A percentile compares a stretch with the other conserved stretches of the same genome.
phyloP scores from a whole-genome alignment of 2,888 invertebrate species.

The Graphium colonna region DNA sequence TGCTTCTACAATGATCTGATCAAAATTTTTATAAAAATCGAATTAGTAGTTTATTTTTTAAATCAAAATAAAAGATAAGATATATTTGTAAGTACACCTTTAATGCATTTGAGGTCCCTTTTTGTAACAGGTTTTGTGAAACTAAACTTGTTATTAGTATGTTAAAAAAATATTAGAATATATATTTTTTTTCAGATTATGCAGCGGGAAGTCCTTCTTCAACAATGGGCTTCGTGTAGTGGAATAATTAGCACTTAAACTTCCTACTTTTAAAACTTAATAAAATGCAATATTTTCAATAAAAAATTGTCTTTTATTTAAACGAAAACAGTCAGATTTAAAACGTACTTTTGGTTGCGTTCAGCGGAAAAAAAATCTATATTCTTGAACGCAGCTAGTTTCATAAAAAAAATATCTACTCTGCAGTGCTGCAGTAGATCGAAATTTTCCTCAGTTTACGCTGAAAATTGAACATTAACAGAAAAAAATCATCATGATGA shows the following conservation, averaged over 20 bases:
- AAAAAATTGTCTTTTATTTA: too few species aligned
- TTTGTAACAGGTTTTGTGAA: too few species aligned
- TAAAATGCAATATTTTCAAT: too few species aligned
- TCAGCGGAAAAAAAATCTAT: conserved; percentile 28
- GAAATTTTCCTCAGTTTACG: conserved; percentile 26
- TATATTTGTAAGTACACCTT: too few species aligned
- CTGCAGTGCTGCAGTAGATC: conserved; percentile 21
- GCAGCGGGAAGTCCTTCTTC: not conserved
- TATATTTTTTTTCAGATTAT: not conserved
- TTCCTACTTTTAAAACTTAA: too few species aligned
- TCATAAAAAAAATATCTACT: not conserved
- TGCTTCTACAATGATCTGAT: too few species aligned
- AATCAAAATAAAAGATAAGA: too few species aligned
- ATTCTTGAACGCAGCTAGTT: conserved; percentile 18
- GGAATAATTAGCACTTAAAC: not conserved
- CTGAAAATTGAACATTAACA: not conserved
- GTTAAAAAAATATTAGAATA: not conserved
- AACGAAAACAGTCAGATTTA: conserved; percentile 13
- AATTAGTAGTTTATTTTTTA: too few species aligned
- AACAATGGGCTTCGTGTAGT: not conserved
- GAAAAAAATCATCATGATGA: conserved; percentile 53
- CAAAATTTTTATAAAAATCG: too few species aligned
- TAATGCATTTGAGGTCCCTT: too few species aligned
- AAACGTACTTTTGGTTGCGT: conserved; percentile 37
- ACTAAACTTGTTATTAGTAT: too few species aligned